Percentiles rank a stretch among this genome's conserved stretches.
These are phyloP conservation scores for Andrena dorsata DNA, from an alignment of 2,888 invertebrate species.

Conservation along the genomic window DNA sequence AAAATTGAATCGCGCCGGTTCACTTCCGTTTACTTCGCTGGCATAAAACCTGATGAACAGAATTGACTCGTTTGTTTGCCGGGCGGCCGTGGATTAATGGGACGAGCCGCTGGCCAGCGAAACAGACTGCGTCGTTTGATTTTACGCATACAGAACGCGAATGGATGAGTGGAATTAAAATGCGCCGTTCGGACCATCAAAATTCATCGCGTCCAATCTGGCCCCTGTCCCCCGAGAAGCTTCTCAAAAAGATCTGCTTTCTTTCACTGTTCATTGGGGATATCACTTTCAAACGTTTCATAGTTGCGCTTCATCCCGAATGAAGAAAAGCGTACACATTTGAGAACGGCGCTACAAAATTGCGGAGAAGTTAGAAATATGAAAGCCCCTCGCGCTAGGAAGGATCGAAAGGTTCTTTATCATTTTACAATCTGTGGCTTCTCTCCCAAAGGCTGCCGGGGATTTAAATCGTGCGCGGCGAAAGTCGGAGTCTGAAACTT, in stretches of 20 bases:
- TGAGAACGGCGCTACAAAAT: too few relatives aligned
- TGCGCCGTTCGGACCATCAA: neutral
- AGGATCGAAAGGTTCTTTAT: neutral
- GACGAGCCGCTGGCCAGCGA: neutral
- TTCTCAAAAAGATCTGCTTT: too few relatives aligned
- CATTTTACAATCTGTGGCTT: neutral
- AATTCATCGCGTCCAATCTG: neutral
- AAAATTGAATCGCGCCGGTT: constrained; percentile 29
- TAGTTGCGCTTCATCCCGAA: neutral
- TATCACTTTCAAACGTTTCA: too few relatives aligned
- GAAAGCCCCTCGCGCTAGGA: too few relatives aligned
- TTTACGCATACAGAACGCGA: constrained; percentile 1
- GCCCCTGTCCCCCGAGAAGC: too few relatives aligned
- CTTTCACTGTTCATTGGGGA: too few relatives aligned
- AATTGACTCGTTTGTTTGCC: constrained; percentile 34
- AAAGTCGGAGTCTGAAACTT: neutral
- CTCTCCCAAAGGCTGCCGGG: neutral
- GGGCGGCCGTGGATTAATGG: constrained; percentile 25
- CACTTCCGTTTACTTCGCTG: constrained; percentile 30
- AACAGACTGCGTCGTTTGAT: constrained; percentile 7
- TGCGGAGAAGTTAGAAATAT: too few relatives aligned
- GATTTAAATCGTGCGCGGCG: neutral
- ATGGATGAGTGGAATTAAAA: constrained; percentile 4
- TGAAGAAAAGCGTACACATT: neutral
- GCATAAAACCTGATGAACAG: constrained; percentile 31